These are phyloP conservation scores for Melieria picta DNA, from an alignment of 2,888 invertebrate genomes.

Conservation along the genomic window DNA sequence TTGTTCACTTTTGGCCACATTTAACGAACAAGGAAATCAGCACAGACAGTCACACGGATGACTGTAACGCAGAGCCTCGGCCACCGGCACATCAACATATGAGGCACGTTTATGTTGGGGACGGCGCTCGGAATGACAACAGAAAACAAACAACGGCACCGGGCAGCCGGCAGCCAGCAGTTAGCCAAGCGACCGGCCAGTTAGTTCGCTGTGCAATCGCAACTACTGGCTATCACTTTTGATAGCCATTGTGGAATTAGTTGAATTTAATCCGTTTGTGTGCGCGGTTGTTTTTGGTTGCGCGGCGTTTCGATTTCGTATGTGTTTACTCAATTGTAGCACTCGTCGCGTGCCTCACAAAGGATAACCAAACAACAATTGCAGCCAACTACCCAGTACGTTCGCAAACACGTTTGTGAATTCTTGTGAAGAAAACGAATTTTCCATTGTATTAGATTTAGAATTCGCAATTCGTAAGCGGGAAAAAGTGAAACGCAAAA, in stretches of 20 bases:
- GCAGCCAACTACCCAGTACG: background rate
- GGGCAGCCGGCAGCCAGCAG: too few species aligned
- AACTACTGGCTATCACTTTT: too few species aligned
- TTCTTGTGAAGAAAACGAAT: conserved; percentile 3
- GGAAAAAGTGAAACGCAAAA: conserved; percentile 12
- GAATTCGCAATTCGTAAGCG: background rate
- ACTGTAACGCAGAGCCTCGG: too few species aligned
- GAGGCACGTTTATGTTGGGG: too few species aligned
- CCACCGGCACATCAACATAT: too few species aligned
- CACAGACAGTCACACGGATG: too few species aligned
- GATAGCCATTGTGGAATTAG: conserved; percentile 46
- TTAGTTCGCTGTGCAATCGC: too few species aligned
- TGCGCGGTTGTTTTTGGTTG: conserved; percentile 51
- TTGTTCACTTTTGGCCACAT: too few species aligned
- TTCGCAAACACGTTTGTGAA: background rate
- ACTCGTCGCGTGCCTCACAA: background rate
- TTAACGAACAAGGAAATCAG: too few species aligned
- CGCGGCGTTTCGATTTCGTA: conserved; percentile 19
- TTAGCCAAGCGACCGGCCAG: too few species aligned
- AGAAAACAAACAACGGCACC: too few species aligned
- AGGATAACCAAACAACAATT: conserved; percentile 8
- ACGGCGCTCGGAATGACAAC: too few species aligned
- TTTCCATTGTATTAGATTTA: background rate
- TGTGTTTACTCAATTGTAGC: background rate
- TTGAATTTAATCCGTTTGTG: conserved; percentile 58